Percentiles rank a stretch among this genome's conserved stretches.
Conservation (phyloP, 2,113 vertebrate genomes). For the Stigmatopora argus region DNA sequence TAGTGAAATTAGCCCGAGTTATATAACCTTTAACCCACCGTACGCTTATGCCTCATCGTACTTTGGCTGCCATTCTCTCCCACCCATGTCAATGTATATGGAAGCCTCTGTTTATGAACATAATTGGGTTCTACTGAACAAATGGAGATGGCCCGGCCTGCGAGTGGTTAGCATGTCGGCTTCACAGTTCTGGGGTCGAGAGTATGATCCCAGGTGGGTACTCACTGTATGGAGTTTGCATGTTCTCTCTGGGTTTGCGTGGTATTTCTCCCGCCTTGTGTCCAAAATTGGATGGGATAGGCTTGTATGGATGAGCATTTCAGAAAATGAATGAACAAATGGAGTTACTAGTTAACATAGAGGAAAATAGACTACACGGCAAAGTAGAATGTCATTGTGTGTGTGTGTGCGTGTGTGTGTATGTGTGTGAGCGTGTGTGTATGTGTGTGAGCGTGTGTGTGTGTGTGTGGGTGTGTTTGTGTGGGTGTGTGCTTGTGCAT, state of each 20-base stretch:
- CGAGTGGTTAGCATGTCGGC: too few relatives aligned
- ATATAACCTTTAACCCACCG: slow-evolving; percentile 60
- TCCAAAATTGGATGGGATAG: too few relatives aligned
- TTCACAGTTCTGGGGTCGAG: too few relatives aligned
- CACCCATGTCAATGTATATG: slow-evolving; percentile 21
- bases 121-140: slow-evolving; percentile 60
- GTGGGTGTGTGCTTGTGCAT: too few relatives aligned
- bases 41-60: slow-evolving; percentile 20
- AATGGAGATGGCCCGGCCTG: slow-evolving; percentile 39
- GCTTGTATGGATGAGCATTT: too few relatives aligned
- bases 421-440: too few relatives aligned
- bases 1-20: slow-evolving; percentile 62
- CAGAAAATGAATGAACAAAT: slow-evolving; percentile 36
- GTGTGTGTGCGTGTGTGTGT: not conserved
- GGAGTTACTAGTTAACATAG: slow-evolving; percentile 66
- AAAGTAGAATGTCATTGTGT: slow-evolving; percentile 33
- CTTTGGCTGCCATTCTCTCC: slow-evolving; percentile 18
- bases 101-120: slow-evolving; percentile 53
- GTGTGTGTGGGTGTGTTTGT: too few relatives aligned
- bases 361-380: slow-evolving; percentile 54
- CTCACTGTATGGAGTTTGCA: too few relatives aligned
- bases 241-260: too few relatives aligned
- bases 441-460: too few relatives aligned
- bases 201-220: too few relatives aligned
- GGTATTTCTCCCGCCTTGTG: too few relatives aligned